Conservation (phyloP, 2,888 invertebrate species). For the Papilio elwesi region DNA sequence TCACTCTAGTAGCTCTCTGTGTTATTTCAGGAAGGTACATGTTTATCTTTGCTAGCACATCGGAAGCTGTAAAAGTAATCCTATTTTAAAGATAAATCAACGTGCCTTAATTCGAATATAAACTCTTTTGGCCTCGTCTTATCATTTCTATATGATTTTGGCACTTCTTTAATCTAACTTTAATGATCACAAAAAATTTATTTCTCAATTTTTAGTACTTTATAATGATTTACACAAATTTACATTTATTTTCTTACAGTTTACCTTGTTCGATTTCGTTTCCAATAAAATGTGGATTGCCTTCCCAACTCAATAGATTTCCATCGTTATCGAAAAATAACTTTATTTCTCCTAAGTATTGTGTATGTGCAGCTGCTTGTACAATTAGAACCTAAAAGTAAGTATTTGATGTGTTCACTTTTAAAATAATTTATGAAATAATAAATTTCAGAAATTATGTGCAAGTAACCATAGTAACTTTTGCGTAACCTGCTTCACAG, state of each 20-base stretch:
- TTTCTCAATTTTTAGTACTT: neutral
- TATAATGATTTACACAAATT: neutral
- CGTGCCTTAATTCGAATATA: too few species aligned
- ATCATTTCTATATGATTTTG: too few species aligned
- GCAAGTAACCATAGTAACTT: too few species aligned
- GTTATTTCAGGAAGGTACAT: constrained; percentile 86
- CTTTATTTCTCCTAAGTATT: constrained; percentile 92
- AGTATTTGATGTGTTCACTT: neutral
- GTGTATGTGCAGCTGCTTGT: constrained; percentile 89
- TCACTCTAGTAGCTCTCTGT: constrained; percentile 75
- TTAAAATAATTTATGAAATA: neutral
- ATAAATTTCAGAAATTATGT: too few species aligned
- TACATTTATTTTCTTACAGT: neutral
- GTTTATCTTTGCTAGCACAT: constrained; percentile 83
- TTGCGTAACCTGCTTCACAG: too few species aligned
- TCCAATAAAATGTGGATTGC: constrained; percentile 89
- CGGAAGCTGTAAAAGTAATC: constrained; percentile 56
- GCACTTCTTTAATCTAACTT: too few species aligned
- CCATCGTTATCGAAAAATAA: constrained; percentile 89
- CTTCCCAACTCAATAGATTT: constrained; percentile 86
- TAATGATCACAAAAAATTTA: neutral
- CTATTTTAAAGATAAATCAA: neutral
- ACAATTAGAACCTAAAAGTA: constrained; percentile 85
- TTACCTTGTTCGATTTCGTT: constrained; percentile 86
- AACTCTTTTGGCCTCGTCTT: too few species aligned